A percentile compares a stretch with the other conserved stretches of the same genome.
These are phyloP conservation scores for Saccostrea echinata DNA, from an alignment of 1,140 invertebrate species.

Conservation along the genomic window DNA sequence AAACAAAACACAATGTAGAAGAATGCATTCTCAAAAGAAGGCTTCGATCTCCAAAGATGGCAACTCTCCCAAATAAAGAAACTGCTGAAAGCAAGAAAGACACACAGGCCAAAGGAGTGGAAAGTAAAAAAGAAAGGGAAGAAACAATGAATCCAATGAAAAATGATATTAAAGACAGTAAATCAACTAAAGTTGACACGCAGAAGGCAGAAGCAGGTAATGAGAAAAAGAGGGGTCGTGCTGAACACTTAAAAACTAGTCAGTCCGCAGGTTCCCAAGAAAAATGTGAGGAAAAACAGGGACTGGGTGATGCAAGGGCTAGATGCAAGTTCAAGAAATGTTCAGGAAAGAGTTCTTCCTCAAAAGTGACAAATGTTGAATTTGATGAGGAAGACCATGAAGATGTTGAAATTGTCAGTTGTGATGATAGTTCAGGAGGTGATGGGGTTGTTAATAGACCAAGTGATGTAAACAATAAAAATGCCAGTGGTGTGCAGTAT, in stretches of 20 bases:
- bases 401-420: neutral
- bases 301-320: neutral
- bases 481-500: neutral
- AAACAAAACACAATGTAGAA: neutral
- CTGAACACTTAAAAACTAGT: neutral
- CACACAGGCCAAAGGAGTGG: neutral
- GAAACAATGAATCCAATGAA: too few relatives aligned
- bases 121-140: neutral
- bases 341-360: neutral
- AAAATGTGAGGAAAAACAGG: neutral
- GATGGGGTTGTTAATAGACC: neutral
- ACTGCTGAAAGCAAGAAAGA: neutral
- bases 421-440: neutral
- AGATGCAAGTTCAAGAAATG: neutral
- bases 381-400: neutral
- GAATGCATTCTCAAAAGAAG: neutral
- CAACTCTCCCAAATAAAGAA: neutral
- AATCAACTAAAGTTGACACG: neutral
- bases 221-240: too few relatives aligned
- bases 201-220: neutral
- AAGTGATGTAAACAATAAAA: neutral
- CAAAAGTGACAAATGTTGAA: neutral
- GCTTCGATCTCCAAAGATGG: neutral
- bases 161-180: neutral
- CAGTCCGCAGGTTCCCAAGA: neutral